Evolutionary conservation across 2,113 vertebrate genomes (phyloP).

Genomic region (Phalacrocorax pelagicus): DNA sequence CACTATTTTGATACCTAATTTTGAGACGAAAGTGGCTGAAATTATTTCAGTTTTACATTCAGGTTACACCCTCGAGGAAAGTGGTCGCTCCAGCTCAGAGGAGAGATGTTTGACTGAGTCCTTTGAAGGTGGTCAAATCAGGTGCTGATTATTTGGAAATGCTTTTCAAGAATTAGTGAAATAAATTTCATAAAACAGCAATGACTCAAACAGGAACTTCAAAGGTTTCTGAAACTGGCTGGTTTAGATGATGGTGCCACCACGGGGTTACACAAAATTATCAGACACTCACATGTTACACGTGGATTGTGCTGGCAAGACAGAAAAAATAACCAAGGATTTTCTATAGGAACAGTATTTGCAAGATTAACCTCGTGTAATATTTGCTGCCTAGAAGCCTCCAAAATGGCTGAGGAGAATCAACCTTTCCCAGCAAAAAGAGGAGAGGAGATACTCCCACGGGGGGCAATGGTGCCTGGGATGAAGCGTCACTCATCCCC

Average conservation of each 20-base stretch:
- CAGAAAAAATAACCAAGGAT: not conserved
- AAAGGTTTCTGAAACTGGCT: not conserved
- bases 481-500: not conserved
- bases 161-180: not conserved
- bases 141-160: not conserved
- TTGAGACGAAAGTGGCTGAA: not conserved
- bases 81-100: not conserved
- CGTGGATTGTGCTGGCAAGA: not conserved
- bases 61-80: not conserved
- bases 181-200: not conserved
- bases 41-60: not conserved
- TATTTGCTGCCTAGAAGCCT: not conserved
- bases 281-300: not conserved
- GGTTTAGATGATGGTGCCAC: not conserved
- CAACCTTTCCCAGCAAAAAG: not conserved
- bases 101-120: not conserved
- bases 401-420: not conserved
- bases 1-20: not conserved
- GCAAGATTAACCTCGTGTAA: not conserved
- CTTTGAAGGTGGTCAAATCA: not conserved
- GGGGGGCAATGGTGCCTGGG: not conserved
- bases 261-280: not conserved
- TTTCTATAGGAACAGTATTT: not conserved
- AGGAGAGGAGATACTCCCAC: not conserved
- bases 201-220: not conserved